A percentile compares a stretch with the other conserved stretches of the same genome.
phyloP scores from a whole-genome alignment of 2,888 invertebrate species.

The Theristus sp. region DNA sequence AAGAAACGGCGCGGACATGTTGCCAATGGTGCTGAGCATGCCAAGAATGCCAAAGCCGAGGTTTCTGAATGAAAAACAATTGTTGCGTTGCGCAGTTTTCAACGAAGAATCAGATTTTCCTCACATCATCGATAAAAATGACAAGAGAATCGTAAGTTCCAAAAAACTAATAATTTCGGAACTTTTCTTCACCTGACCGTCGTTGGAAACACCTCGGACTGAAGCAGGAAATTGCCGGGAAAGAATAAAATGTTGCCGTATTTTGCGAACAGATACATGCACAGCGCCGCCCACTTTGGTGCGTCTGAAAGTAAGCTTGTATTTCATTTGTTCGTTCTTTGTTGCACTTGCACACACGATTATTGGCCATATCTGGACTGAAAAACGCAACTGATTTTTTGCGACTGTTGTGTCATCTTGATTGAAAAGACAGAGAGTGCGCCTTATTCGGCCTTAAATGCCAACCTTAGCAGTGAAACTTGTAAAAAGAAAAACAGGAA shows the following conservation, averaged over 20 bases:
- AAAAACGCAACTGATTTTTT: too few species aligned
- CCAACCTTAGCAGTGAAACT: too few species aligned
- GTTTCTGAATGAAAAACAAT: constrained; percentile 11
- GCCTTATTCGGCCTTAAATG: too few species aligned
- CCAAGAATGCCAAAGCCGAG: constrained; percentile 17
- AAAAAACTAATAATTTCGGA: too few species aligned
- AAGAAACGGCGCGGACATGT: constrained; percentile 21
- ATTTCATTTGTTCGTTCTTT: too few species aligned
- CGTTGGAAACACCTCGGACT: background rate
- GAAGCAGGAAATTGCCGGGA: background rate
- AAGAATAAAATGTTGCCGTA: background rate
- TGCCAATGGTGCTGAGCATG: constrained; percentile 23
- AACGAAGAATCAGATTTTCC: background rate
- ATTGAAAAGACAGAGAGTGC: too few species aligned
- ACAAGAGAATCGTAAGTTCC: background rate
- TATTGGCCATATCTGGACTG: too few species aligned
- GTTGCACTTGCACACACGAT: too few species aligned
- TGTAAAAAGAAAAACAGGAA: too few species aligned
- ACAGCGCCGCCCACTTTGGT: background rate
- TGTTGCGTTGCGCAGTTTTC: background rate
- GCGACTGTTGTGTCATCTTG: too few species aligned
- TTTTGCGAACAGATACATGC: background rate
- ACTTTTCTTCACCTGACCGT: background rate
- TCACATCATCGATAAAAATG: background rate
- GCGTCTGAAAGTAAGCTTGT: background rate